Percentiles rank a stretch among this genome's conserved stretches.
Evolutionary conservation across 2,797 vertebrate species (phyloP).

Genomic region (Sardinella longiceps): DNA sequence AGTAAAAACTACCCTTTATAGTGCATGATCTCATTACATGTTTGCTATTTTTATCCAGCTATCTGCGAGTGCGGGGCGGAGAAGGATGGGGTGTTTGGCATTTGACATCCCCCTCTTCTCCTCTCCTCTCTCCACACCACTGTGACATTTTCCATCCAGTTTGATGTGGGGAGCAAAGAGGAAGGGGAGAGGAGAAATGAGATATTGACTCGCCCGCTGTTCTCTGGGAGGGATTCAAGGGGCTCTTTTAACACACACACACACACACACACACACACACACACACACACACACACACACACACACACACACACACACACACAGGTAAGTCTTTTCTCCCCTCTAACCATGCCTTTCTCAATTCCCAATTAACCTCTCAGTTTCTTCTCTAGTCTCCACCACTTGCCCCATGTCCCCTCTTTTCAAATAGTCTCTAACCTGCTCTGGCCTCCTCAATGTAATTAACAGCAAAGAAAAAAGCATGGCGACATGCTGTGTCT

Average conservation of each 20-base stretch:
- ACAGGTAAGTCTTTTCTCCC: background rate
- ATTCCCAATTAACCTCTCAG: background rate
- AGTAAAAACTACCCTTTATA: background rate
- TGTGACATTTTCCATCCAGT: background rate
- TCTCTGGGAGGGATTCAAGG: background rate
- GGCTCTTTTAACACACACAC: background rate
- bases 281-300: background rate
- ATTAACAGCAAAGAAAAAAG: background rate
- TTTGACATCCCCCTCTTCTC: background rate
- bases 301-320: background rate
- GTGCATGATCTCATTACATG: background rate
- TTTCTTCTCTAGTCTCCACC: background rate
- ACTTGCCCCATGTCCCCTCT: background rate
- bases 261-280: conserved; percentile 16
- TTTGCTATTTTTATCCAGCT: background rate
- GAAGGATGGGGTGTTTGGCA: background rate
- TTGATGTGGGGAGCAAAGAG: background rate
- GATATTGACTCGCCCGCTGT: background rate
- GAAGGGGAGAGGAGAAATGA: background rate
- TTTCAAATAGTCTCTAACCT: background rate
- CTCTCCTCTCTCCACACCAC: background rate
- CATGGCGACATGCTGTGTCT: background rate
- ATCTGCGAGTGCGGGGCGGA: background rate
- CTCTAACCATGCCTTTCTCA: background rate
- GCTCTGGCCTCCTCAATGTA: background rate